Percentiles rank a stretch among this genome's conserved stretches.
phyloP scores from a whole-genome alignment of 2,113 vertebrate species.

The Equus quagga region DNA sequence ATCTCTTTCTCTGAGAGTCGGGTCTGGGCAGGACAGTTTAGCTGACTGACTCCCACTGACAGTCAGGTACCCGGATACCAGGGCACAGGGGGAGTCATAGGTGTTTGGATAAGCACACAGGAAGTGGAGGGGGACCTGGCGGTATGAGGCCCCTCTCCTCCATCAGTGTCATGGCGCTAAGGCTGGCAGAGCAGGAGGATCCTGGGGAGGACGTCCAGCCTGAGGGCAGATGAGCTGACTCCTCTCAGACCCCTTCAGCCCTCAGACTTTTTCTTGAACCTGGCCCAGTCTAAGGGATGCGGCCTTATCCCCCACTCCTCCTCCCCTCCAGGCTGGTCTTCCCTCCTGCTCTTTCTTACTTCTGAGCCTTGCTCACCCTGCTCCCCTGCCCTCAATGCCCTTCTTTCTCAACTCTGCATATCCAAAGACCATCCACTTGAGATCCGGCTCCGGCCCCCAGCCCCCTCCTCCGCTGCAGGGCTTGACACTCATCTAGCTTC shows the following conservation, averaged over 20 bases:
- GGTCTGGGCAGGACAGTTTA: not conserved
- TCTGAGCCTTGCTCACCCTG: not conserved
- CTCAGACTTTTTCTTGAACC: not conserved
- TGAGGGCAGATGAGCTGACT: not conserved
- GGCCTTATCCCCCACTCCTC: not conserved
- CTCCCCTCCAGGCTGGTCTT: not conserved
- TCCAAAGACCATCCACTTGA: not conserved
- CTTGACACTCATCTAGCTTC: not conserved
- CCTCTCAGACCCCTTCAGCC: not conserved
- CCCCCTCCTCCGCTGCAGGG: not conserved
- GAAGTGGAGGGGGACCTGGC: not conserved
- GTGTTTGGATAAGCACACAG: not conserved
- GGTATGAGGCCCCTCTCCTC: not conserved
- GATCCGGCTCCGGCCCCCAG: not conserved
- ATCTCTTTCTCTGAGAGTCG: not conserved
- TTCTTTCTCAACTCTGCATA: not conserved
- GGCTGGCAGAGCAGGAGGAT: not conserved
- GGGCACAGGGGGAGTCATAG: not conserved
- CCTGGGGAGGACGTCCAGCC: not conserved
- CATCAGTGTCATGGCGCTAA: accelerated
- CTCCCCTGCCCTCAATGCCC: not conserved
- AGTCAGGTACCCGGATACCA: not conserved
- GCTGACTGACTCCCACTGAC: not conserved
- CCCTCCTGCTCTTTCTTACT: not conserved
- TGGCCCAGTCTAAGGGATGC: not conserved